Percentiles rank a stretch among this genome's conserved stretches.
Evolutionary conservation across 2,797 vertebrate genomes (phyloP).

Genomic region (Helostoma temminkii): DNA sequence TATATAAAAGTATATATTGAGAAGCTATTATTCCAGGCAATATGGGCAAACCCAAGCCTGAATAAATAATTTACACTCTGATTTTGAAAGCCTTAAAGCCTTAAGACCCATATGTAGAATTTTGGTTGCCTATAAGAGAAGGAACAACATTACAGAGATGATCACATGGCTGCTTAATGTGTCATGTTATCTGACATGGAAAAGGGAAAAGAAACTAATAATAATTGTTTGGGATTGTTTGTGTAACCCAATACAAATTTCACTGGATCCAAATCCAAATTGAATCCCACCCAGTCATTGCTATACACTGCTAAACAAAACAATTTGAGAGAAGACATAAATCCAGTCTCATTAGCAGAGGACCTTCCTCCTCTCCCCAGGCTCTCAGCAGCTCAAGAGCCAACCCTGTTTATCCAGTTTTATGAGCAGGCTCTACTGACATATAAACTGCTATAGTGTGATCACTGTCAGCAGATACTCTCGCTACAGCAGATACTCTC

Average conservation of each 20-base stretch:
- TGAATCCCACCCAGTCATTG: conserved; percentile 9
- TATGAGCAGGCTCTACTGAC: conserved; percentile 35
- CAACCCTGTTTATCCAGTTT: conserved; percentile 26
- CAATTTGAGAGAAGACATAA: conserved; percentile 11
- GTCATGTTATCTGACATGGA: not conserved
- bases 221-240: not conserved
- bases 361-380: not conserved
- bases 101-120: not conserved
- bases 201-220: not conserved
- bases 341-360: conserved; percentile 16
- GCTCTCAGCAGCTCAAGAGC: conserved; percentile 12
- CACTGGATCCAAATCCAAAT: not conserved
- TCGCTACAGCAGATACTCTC: too few relatives aligned
- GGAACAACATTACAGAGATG: not conserved
- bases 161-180: not conserved
- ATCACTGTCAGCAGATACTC: conserved; percentile 9
- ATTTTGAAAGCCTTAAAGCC: not conserved
- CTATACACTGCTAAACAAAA: conserved; percentile 22
- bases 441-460: conserved; percentile 17
- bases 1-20: too few relatives aligned
- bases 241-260: not conserved
- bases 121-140: not conserved
- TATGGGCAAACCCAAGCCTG: not conserved
- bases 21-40: conserved; percentile 10
- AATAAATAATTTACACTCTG: conserved; percentile 2